Percentiles rank a stretch among this genome's conserved stretches.
Evolutionary conservation across 2,113 vertebrate genomes (phyloP).

Genomic region (Calyptommatus sinebrachiatus): DNA sequence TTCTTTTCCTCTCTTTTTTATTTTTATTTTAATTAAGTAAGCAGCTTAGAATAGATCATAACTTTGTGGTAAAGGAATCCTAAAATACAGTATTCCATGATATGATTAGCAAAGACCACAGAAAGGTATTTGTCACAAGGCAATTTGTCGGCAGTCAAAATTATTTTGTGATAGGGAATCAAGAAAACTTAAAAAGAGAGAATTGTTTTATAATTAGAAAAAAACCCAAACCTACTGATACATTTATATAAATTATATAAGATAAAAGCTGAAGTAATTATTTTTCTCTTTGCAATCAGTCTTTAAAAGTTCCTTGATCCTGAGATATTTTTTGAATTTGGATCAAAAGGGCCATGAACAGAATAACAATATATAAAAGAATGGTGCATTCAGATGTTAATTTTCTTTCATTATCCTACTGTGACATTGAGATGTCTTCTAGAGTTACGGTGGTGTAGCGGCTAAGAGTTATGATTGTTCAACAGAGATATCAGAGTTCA

Average conservation of each 20-base stretch:
- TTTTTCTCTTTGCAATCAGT: not conserved
- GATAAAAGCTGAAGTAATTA: too few relatives aligned
- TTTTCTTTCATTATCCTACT: too few relatives aligned
- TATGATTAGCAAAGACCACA: conserved; percentile 23
- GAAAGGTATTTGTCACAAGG: conserved; percentile 22
- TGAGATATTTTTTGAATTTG: not conserved
- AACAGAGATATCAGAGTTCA: too few relatives aligned
- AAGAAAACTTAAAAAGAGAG: not conserved
- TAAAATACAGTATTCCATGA: conserved; percentile 25
- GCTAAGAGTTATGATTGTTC: too few relatives aligned
- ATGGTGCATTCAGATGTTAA: not conserved
- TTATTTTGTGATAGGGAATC: not conserved
- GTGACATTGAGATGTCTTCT: too few relatives aligned
- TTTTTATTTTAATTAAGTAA: conserved; percentile 45
- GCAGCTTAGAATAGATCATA: conserved; percentile 27
- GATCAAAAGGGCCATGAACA: not conserved
- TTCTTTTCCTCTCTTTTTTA: conserved; percentile 22
- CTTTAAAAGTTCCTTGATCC: not conserved
- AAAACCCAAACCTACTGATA: too few relatives aligned
- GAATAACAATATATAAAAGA: not conserved
- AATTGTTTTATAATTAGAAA: conserved; percentile 9
- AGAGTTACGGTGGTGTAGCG: too few relatives aligned
- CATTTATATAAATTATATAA: too few relatives aligned
- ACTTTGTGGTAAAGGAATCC: not conserved
- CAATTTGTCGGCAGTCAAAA: not conserved